phyloP scores from a whole-genome alignment of 2,888 invertebrate species.

The Oxystoma pomonae region DNA sequence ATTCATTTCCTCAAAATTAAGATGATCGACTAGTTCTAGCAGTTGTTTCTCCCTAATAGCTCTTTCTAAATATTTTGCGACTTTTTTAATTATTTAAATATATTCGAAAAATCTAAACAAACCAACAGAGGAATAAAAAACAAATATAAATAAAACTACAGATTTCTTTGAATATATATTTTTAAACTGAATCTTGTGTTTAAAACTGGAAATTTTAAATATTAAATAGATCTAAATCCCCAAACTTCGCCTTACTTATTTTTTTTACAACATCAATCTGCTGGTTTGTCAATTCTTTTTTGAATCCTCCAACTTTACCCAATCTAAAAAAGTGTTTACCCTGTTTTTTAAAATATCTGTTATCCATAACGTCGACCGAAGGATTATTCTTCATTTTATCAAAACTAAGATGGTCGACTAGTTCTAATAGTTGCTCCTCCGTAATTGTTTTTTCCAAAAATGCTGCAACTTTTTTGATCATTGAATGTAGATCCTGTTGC shows the following conservation, averaged over 20 bases:
- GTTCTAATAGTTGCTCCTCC: slow-evolving; percentile 22
- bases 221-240: not conserved
- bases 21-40: slow-evolving; percentile 25
- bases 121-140: too few relatives aligned
- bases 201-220: too few relatives aligned
- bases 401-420: slow-evolving; percentile 31
- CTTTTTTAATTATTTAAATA: slow-evolving; percentile 25
- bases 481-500: slow-evolving; percentile 24
- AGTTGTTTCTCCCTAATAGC: slow-evolving; percentile 24
- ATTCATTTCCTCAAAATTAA: slow-evolving; percentile 48
- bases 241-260: not conserved
- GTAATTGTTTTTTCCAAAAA: slow-evolving; percentile 27
- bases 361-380: slow-evolving; percentile 47
- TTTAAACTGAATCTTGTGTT: too few relatives aligned
- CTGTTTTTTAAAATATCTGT: not conserved
- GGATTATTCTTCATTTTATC: slow-evolving; percentile 53
- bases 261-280: not conserved
- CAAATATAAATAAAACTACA: too few relatives aligned
- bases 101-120: too few relatives aligned
- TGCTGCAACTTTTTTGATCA: slow-evolving; percentile 24
- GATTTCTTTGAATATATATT: too few relatives aligned
- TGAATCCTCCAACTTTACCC: slow-evolving; percentile 74
- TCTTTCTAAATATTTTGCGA: slow-evolving; percentile 26
- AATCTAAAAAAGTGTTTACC: slow-evolving; percentile 80
- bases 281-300: slow-evolving; percentile 60